Evolutionary conservation across 2,888 invertebrate genomes (phyloP).

Genomic region (Drosophila pseudotalamancana): DNA sequence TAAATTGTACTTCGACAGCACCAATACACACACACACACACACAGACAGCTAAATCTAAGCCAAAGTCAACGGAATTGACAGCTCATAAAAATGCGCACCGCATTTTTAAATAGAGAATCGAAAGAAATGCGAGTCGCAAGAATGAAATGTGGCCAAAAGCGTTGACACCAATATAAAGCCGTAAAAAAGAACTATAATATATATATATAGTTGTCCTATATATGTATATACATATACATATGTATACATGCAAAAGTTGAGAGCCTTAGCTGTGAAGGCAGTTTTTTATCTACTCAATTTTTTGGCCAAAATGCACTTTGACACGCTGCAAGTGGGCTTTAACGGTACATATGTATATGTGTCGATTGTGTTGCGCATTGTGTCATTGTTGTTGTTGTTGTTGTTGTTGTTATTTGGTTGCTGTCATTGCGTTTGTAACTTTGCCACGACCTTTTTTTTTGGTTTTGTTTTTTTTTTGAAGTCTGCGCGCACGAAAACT

Average conservation of each 20-base stretch:
- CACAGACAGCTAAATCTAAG: slow-evolving; percentile 20
- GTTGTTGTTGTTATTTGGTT: slow-evolving; percentile 16
- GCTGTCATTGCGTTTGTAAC: slow-evolving; percentile 62
- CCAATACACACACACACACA: neutral
- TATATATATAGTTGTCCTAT: neutral
- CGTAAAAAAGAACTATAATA: neutral
- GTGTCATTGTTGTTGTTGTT: slow-evolving; percentile 21
- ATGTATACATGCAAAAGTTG: slow-evolving; percentile 13
- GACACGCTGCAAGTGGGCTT: slow-evolving; percentile 39
- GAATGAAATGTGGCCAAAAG: slow-evolving; percentile 37
- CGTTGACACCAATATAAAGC: slow-evolving; percentile 23
- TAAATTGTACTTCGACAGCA: slow-evolving; percentile 54
- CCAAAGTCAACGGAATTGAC: slow-evolving; percentile 19
- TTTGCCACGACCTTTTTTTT: slow-evolving; percentile 64
- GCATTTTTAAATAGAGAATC: slow-evolving; percentile 41
- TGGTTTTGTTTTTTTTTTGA: slow-evolving; percentile 62
- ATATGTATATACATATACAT: neutral
- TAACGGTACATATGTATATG: slow-evolving; percentile 2
- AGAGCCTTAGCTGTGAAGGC: slow-evolving; percentile 30
- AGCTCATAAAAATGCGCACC: slow-evolving; percentile 59
- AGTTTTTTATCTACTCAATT: slow-evolving; percentile 3
- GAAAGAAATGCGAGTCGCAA: slow-evolving; percentile 32
- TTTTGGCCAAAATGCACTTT: slow-evolving; percentile 44
- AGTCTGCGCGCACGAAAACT: slow-evolving; percentile 60
- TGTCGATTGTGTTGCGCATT: slow-evolving; percentile 58